A percentile compares a stretch with the other conserved stretches of the same genome.
These are phyloP conservation scores for Cervus canadensis DNA, from an alignment of 2,113 vertebrate species.

Conservation along the genomic window DNA sequence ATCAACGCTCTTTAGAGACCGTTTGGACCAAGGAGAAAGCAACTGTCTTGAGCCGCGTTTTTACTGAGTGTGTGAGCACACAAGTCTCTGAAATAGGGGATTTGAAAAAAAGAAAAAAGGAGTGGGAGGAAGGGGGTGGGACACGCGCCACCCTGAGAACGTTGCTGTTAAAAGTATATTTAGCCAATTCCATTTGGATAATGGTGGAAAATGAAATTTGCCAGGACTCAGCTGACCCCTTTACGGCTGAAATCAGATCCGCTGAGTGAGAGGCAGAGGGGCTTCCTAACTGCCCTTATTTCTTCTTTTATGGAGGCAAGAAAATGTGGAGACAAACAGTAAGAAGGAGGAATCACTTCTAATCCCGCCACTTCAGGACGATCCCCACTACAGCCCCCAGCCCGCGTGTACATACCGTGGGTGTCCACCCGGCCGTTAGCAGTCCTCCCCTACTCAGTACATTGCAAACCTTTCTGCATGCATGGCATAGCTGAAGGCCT, in stretches of 20 bases:
- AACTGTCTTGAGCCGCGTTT: neutral
- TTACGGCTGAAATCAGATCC: neutral
- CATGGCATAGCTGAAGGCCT: rapidly evolving
- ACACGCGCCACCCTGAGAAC: neutral
- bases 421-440: rapidly evolving
- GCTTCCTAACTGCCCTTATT: rapidly evolving
- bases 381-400: rapidly evolving
- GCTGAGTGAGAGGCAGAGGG: neutral
- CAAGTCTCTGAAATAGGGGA: neutral
- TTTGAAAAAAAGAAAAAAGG: neutral
- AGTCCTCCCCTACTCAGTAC: rapidly evolving
- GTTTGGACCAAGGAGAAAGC: neutral
- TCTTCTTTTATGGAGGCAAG: neutral
- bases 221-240: neutral
- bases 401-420: rapidly evolving
- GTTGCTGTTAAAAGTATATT: neutral
- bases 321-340: neutral
- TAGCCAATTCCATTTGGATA: neutral
- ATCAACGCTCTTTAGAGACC: neutral
- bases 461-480: rapidly evolving
- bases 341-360: neutral
- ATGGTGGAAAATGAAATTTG: neutral
- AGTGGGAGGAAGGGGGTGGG: rapidly evolving
- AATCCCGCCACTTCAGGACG: neutral
- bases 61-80: neutral